Evolutionary conservation across 2,113 vertebrate genomes (phyloP).

Genomic region (Camarhynchus parvulus): DNA sequence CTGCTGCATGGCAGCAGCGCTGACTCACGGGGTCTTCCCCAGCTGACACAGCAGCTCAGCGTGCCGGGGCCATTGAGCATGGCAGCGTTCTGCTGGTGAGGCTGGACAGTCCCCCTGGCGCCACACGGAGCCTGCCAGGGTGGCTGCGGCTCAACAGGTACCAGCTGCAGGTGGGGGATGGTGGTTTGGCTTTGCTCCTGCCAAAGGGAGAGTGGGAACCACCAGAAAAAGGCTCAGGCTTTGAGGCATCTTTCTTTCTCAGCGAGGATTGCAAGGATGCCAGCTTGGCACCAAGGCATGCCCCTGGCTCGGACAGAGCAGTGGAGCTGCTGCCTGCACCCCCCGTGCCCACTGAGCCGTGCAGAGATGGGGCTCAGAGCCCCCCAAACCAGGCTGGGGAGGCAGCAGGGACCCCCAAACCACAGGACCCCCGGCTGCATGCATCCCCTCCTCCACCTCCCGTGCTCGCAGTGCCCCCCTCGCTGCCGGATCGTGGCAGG

Average conservation of each 20-base stretch:
- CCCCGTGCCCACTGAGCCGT: rapidly evolving
- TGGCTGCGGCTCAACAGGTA: background rate
- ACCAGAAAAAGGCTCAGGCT: background rate
- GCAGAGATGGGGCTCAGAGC: background rate
- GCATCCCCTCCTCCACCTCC: background rate
- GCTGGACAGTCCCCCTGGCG: rapidly evolving
- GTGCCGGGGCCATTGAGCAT: background rate
- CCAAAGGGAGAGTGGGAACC: background rate
- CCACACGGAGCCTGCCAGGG: background rate
- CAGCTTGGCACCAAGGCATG: background rate
- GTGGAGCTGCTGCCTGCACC: background rate
- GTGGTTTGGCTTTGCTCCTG: background rate
- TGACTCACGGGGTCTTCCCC: slow-evolving; percentile 47
- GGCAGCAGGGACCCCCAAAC: background rate
- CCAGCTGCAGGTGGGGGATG: background rate
- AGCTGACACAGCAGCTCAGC: background rate
- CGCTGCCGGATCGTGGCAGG: background rate
- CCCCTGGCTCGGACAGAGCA: background rate
- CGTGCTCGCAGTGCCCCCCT: background rate
- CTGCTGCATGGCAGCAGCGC: background rate
- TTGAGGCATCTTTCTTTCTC: background rate
- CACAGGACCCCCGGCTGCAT: rapidly evolving
- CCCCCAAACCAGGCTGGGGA: background rate
- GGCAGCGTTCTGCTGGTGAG: background rate
- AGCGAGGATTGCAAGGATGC: background rate